A percentile compares a stretch with the other conserved stretches of the same genome.
Evolutionary conservation across 2,113 vertebrate species (phyloP).

Genomic region (Orientallactaga bullata): DNA sequence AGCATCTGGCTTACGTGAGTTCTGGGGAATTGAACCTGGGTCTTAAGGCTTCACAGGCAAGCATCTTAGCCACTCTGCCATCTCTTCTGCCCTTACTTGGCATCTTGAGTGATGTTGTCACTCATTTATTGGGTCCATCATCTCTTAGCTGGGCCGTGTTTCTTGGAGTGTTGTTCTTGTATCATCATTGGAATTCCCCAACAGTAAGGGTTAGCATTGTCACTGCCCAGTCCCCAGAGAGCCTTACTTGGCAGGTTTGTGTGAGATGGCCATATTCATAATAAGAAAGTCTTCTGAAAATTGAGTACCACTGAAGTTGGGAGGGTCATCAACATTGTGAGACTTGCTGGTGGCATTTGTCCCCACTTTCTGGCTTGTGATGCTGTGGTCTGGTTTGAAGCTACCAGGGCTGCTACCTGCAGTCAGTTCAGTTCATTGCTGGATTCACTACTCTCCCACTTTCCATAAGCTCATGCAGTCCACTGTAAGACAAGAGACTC

Average conservation of each 20-base stretch:
- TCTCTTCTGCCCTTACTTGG: no score
- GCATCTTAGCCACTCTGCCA: no score
- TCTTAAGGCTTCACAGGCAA: no score
- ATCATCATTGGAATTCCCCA: not conserved
- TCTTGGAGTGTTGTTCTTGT: not conserved
- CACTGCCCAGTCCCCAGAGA: not conserved
- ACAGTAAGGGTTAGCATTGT: not conserved
- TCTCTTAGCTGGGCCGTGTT: not conserved
- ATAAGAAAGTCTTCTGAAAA: not conserved
- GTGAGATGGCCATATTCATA: not conserved
- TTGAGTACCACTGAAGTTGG: not conserved
- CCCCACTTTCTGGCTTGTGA: not conserved
- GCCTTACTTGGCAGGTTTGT: not conserved
- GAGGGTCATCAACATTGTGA: not conserved
- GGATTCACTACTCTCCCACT: not conserved
- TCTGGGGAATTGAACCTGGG: no score
- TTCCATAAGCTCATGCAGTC: constrained; percentile 16
- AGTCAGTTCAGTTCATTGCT: constrained; percentile 31
- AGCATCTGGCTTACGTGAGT: no score
- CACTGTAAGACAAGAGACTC: constrained; percentile 21
- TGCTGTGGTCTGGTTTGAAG: not conserved
- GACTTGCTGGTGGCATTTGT: not conserved
- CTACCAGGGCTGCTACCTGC: not conserved
- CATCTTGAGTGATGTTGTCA: not conserved
- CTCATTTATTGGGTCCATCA: not conserved